Conservation (phyloP, 2,797 vertebrate species). For the Sebastes iracundus region DNA sequence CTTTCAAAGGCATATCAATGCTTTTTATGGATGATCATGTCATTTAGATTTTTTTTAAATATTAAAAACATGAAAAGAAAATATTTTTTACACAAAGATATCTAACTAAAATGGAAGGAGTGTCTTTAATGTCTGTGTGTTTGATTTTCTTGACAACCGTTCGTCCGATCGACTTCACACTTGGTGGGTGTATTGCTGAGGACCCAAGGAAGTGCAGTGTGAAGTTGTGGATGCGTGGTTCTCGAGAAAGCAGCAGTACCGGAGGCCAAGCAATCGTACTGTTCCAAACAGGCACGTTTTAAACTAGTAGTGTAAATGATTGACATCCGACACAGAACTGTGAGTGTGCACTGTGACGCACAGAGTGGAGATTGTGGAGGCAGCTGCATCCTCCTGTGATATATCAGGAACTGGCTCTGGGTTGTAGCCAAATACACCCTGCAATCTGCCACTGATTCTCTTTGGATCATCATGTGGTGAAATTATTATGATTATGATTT, state of each 20-base stretch:
- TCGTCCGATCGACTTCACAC: not conserved
- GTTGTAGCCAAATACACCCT: conserved; percentile 16
- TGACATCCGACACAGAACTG: not conserved
- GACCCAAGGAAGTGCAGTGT: not conserved
- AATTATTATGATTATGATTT: not conserved
- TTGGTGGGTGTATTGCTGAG: not conserved
- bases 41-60: not conserved
- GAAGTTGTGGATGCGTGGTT: not conserved
- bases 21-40: not conserved
- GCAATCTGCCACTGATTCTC: conserved; percentile 25
- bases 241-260: too few species aligned
- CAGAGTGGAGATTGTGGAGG: conserved; percentile 31
- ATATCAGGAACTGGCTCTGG: conserved; percentile 22
- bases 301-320: not conserved
- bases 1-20: not conserved
- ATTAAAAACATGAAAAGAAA: not conserved
- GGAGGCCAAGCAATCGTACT: not conserved
- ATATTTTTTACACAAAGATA: not conserved
- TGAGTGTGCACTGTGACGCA: conserved; percentile 33
- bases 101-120: not conserved
- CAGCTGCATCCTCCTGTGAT: conserved; percentile 16
- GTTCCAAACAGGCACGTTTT: not conserved
- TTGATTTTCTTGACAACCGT: not conserved
- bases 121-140: not conserved
- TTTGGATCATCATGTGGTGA: not conserved